A percentile compares a stretch with the other conserved stretches of the same genome.
These are phyloP conservation scores for Rugalucina vietnamica DNA, from an alignment of 2,888 invertebrate species.

Conservation along the genomic window DNA sequence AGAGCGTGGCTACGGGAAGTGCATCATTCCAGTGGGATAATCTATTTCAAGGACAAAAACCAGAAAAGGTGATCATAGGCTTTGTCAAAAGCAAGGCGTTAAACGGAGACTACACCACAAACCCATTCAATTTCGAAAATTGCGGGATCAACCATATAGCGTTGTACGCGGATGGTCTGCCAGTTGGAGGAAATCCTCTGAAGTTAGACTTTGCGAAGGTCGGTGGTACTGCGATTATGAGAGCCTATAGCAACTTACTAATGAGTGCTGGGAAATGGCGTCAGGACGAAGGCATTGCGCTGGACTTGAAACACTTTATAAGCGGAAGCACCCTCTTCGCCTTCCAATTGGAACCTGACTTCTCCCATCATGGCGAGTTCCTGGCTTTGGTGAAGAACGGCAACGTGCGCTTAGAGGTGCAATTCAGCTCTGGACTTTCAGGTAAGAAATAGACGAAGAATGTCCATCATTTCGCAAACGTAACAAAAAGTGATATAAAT, in stretches of 20 bases:
- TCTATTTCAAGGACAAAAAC: conserved; percentile 43
- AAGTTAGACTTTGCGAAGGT: conserved; percentile 19
- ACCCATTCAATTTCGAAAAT: conserved; percentile 55
- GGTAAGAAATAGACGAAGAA: too few relatives aligned
- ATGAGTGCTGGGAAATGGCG: conserved; percentile 41
- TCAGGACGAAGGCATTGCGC: conserved; percentile 28
- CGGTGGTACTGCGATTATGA: conserved; percentile 8
- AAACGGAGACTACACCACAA: conserved; percentile 43
- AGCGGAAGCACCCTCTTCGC: conserved; percentile 29
- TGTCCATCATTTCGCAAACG: too few relatives aligned
- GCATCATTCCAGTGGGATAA: conserved; percentile 47
- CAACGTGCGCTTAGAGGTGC: neutral
- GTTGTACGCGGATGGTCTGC: conserved; percentile 40
- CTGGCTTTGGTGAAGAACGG: conserved; percentile 31
- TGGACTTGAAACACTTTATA: conserved; percentile 20
- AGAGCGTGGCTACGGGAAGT: conserved; percentile 41
- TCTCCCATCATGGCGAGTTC: conserved; percentile 34
- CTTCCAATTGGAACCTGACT: conserved; percentile 38
- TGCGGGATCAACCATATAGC: conserved; percentile 39
- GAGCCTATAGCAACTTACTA: conserved; percentile 42
- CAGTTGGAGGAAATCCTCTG: conserved; percentile 25
- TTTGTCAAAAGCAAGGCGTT: conserved; percentile 44
- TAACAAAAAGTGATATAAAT: too few relatives aligned
- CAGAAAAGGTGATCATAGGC: conserved; percentile 29
- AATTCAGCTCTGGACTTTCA: neutral